Conservation (phyloP, 2,113 vertebrate species). For the Hipposideros armiger region DNA sequence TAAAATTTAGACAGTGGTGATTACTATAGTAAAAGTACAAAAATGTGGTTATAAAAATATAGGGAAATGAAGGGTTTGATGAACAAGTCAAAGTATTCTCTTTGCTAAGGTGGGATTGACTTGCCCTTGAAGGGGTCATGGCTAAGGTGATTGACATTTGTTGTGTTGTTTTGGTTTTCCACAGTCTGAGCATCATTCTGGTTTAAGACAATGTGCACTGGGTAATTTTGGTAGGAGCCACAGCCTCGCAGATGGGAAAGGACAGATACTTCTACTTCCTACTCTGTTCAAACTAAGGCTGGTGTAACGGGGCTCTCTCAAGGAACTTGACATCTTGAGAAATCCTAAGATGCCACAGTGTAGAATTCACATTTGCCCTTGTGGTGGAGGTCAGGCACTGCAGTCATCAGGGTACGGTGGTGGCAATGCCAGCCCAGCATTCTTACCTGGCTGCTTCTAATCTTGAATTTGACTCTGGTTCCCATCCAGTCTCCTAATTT, state of each 20-base stretch:
- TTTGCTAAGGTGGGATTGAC: not conserved
- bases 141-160: not conserved
- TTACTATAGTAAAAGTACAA: not conserved
- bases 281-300: not conserved
- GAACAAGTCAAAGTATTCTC: not conserved
- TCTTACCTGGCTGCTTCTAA: not conserved
- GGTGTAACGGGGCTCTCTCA: not conserved
- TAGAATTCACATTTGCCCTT: not conserved
- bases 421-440: not conserved
- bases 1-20: constrained; percentile 24
- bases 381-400: not conserved
- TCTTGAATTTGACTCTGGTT: not conserved
- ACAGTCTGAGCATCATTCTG: not conserved
- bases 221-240: not conserved
- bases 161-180: not conserved
- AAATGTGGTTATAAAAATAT: not conserved
- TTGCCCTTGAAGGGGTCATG: not conserved
- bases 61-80: not conserved
- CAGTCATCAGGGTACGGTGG: not conserved
- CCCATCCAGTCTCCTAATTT: not conserved
- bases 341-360: not conserved
- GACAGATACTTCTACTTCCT: not conserved
- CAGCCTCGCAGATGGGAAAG: not conserved
- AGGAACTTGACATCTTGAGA: not conserved
- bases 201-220: not conserved